Evolutionary conservation across 2,888 invertebrate species (phyloP), one percentile per base, ranked within the genome.

Genomic region (Leptarthrus brevirostris): DNA sequence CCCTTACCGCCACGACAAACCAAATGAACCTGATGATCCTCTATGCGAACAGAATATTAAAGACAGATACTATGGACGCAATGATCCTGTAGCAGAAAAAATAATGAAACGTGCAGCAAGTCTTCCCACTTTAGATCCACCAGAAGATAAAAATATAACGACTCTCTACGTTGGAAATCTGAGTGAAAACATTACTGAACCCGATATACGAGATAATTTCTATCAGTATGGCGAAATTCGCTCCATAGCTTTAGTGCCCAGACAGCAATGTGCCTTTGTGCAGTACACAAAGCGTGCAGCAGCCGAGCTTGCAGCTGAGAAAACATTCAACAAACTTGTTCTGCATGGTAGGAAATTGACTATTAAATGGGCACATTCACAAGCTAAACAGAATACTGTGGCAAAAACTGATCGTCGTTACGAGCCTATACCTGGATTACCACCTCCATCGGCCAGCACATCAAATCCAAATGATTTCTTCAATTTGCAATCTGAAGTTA

Each of bases 171-270:
- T 99, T n/a, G 98, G 98, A 14, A 98, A 97, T 82, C 86, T 98
- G 18, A 95, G 96, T 0, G 96, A 95, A 73, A 89, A 90, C 76
- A 89, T 97, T 34, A 91, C 92, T 0, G 98, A 98, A 80, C 93
- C 94, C 76, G 96, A 97, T 80, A 87, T 98, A 53, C 91, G 95
- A 77, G 97, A 98, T 82, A 94, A 98, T 81, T 99, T 99, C 85
- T 99, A 99, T 85, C 98, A 99, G 83, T 98, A 94, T 86, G 99
- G 99, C 14, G 99, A 99, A 86, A 97, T 99, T 75, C 90, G 99
- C 79, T 93, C 94, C 0, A 89, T 99, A 18, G 96, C 96, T 8
- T 87, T 98, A 79, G 95, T 98, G 6, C 91, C 93, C 0, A 91
- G 96, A 77, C 97, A 98, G 79, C 95, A 95, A 81, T 98, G 98